phyloP scores from a whole-genome alignment of 2,797 vertebrate genomes.

The Tapera naevia region DNA sequence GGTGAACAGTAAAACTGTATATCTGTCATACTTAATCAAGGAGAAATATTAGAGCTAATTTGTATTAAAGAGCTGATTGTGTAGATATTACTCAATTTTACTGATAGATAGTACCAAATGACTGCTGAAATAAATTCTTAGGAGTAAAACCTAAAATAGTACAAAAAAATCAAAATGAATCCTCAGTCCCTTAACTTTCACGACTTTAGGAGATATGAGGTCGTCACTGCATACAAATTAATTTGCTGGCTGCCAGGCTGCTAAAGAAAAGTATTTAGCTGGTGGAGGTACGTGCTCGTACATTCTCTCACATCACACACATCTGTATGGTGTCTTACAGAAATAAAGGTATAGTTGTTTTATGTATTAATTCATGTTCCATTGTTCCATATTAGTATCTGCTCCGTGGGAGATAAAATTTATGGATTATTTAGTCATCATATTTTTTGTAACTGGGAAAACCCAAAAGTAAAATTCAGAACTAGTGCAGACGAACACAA shows the following conservation, averaged over 20 bases:
- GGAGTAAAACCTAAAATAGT: constrained; percentile 52
- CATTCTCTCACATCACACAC: not conserved
- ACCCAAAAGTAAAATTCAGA: not conserved
- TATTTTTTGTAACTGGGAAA: not conserved
- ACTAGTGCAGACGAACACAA: not conserved
- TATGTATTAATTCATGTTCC: not conserved
- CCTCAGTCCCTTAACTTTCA: constrained; percentile 1
- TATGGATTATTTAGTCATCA: not conserved
- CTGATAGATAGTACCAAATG: constrained; percentile 11
- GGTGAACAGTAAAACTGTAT: constrained; percentile 2
- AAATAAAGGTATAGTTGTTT: not conserved
- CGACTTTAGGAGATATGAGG: constrained; percentile 38
- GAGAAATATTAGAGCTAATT: constrained; percentile 58
- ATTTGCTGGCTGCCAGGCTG: not conserved
- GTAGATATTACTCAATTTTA: constrained; percentile 44
- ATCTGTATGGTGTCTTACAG: not conserved
- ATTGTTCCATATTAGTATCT: not conserved
- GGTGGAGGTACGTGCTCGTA: not conserved
- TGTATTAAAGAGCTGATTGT: constrained; percentile 42
- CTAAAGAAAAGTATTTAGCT: not conserved
- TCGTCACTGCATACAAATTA: constrained; percentile 38
- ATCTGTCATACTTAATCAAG: constrained; percentile 55
- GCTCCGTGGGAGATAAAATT: not conserved
- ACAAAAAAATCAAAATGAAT: constrained; percentile 61
- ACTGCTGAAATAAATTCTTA: constrained; percentile 52